phyloP scores from a whole-genome alignment of 2,888 invertebrate genomes.

The Periphyllus acericola region DNA sequence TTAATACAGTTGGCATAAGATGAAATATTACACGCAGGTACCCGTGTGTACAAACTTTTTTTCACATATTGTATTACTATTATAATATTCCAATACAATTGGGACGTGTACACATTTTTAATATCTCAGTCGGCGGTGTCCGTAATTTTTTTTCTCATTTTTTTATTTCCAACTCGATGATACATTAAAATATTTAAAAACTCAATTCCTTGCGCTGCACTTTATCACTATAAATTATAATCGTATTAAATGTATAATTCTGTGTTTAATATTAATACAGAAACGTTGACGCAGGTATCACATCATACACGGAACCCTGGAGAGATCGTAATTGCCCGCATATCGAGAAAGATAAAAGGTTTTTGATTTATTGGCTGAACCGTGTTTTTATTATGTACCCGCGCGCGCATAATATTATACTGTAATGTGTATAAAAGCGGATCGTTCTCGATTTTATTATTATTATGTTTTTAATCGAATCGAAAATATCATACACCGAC shows the following conservation, averaged over 20 bases:
- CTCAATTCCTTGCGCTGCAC: conserved; percentile 12
- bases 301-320: conserved; percentile 55
- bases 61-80: not conserved
- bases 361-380: conserved; percentile 61
- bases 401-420: conserved; percentile 36
- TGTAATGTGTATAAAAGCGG: conserved; percentile 37
- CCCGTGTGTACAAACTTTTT: not conserved
- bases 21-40: conserved; percentile 32
- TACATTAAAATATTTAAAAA: conserved; percentile 43
- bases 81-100: not conserved
- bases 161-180: conserved; percentile 12
- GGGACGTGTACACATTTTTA: not conserved
- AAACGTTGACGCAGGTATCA: conserved; percentile 53
- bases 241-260: conserved; percentile 57
- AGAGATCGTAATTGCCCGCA: conserved; percentile 60
- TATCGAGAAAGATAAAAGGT: conserved; percentile 61
- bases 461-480: conserved; percentile 56
- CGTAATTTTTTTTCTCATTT: conserved; percentile 3
- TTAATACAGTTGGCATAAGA: conserved; percentile 31
- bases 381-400: conserved; percentile 46
- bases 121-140: conserved; percentile 13
- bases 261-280: conserved; percentile 52
- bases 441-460: conserved; percentile 55
- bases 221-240: conserved; percentile 60
- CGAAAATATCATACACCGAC: conserved; percentile 42